phyloP scores from a whole-genome alignment of 2,888 invertebrate species.

The Beris chalybata region DNA sequence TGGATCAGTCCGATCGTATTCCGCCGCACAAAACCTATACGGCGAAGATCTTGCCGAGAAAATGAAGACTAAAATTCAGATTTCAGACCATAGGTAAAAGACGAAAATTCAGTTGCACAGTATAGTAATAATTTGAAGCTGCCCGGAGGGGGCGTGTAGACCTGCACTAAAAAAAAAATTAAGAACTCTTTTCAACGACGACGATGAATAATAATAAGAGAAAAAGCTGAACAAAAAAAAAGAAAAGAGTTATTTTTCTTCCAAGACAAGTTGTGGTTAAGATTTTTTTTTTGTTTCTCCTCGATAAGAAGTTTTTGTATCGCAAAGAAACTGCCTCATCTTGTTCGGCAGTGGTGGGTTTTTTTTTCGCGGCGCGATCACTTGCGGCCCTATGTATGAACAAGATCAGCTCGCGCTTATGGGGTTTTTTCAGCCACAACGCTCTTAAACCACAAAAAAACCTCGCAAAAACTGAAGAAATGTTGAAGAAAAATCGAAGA shows the following conservation, averaged over 20 bases:
- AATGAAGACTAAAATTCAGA: constrained; percentile 1
- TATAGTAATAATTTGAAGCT: constrained; percentile 1
- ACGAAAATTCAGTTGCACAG: constrained; percentile 32
- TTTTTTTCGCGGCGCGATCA: background rate
- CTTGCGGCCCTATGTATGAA: no score
- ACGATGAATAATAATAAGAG: constrained; percentile 28
- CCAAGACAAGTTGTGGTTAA: constrained; percentile 27
- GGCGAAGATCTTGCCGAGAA: background rate
- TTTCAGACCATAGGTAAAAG: background rate
- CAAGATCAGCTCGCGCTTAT: no score
- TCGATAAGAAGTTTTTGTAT: background rate
- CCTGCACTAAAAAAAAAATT: constrained; percentile 13
- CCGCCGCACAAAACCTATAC: background rate
- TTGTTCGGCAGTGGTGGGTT: constrained; percentile 6
- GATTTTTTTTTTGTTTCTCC: constrained; percentile 20
- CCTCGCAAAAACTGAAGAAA: background rate
- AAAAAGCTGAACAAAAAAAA: constrained; percentile 19
- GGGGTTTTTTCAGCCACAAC: no score
- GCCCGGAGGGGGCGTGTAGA: constrained; percentile 32
- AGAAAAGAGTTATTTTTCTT: constrained; percentile 25
- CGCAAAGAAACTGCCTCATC: background rate
- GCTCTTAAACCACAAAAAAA: no score
- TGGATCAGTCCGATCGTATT: background rate
- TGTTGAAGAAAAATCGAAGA: background rate
- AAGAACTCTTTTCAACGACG: constrained; percentile 16